Percentiles rank a stretch among this genome's conserved stretches.
Evolutionary conservation across 2,797 vertebrate genomes (phyloP).

Genomic region (Melanotaenia trifasciata): DNA sequence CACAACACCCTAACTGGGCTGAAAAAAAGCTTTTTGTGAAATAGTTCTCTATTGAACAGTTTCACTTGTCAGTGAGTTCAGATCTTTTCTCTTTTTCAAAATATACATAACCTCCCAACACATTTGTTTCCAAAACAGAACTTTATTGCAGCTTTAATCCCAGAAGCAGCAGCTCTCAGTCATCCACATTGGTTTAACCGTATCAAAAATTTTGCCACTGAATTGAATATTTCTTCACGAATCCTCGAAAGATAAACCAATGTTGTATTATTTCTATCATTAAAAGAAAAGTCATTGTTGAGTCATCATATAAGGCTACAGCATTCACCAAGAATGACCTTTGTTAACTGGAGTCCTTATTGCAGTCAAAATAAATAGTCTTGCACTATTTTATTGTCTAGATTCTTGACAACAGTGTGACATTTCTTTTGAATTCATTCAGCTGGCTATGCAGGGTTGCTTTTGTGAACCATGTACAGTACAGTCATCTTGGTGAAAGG

Average conservation of each 20-base stretch:
- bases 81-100: neutral
- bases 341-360: too few species aligned
- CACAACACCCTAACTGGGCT: neutral
- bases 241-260: neutral
- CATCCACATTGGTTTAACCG: neutral
- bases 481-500: neutral
- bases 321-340: too few species aligned
- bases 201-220: too few species aligned
- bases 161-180: neutral
- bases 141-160: slow-evolving; percentile 1
- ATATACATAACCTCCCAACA: neutral
- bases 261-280: neutral
- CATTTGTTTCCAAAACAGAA: slow-evolving; percentile 10
- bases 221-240: too few species aligned
- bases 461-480: neutral
- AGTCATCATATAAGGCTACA: too few species aligned
- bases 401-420: too few species aligned
- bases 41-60: neutral
- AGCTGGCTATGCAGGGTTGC: too few species aligned
- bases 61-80: neutral
- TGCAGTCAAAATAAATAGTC: too few species aligned
- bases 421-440: neutral
- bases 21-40: neutral
- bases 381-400: too few species aligned
- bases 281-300: too few species aligned